These are phyloP conservation scores for Halcyon smyrnensis DNA, from an alignment of 2,797 vertebrate species.

Conservation along the genomic window DNA sequence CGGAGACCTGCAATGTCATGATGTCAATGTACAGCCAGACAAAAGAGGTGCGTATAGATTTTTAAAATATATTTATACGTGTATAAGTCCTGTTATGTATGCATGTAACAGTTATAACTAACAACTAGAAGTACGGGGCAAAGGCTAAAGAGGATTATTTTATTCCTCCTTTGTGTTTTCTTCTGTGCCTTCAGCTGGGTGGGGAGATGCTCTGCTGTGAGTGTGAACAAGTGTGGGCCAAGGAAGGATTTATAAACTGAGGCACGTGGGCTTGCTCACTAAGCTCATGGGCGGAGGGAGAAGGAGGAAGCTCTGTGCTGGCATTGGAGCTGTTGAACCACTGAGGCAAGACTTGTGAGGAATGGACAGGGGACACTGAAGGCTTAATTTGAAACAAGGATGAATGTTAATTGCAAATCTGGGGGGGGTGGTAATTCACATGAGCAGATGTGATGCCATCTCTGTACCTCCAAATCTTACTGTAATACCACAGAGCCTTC, in stretches of 20 bases:
- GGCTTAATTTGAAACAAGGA: background rate
- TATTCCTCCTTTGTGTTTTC: background rate
- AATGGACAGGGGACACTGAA: background rate
- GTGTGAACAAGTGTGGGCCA: fast-evolving
- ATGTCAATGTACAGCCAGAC: background rate
- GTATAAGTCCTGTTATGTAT: background rate
- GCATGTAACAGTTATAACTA: background rate
- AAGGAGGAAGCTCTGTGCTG: background rate
- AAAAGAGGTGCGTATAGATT: background rate
- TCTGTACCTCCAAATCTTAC: background rate
- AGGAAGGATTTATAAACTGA: background rate
- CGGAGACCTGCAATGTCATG: background rate
- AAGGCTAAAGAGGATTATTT: background rate
- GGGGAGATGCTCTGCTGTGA: background rate
- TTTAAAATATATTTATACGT: background rate
- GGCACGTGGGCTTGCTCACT: background rate
- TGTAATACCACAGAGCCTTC: background rate
- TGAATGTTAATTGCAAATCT: background rate
- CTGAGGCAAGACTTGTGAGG: background rate
- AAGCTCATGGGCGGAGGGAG: background rate
- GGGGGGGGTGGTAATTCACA: background rate
- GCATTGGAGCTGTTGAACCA: background rate
- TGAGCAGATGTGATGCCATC: background rate
- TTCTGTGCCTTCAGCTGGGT: background rate
- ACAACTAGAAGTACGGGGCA: background rate